Evolutionary conservation across 1,140 invertebrate species (phyloP).

Genomic region (Lutraria rhynchaena): DNA sequence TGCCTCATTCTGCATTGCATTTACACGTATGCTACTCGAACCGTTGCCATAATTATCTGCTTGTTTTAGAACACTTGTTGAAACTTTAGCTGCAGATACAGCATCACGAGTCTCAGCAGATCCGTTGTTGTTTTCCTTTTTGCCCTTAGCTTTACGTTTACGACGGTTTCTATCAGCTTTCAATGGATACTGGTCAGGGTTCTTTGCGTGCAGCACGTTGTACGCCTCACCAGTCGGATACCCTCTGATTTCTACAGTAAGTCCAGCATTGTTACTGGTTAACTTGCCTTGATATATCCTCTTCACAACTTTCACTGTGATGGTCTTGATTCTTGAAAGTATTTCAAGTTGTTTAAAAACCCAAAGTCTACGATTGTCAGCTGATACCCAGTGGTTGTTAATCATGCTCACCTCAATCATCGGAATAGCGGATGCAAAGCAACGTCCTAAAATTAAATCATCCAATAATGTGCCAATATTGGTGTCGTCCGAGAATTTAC

Average conservation of each 20-base stretch:
- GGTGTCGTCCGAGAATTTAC: not conserved
- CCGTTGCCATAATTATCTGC: too few species aligned
- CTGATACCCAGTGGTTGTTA: not conserved
- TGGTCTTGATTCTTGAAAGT: not conserved
- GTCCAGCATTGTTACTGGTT: not conserved
- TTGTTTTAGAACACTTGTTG: too few species aligned
- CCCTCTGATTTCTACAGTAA: constrained; percentile 1
- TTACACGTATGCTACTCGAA: too few species aligned
- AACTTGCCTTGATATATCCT: constrained; percentile 6
- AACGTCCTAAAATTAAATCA: constrained; percentile 13
- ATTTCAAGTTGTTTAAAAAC: constrained; percentile 35
- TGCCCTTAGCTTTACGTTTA: too few species aligned
- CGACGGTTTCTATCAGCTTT: too few species aligned
- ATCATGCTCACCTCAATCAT: constrained; percentile 2
- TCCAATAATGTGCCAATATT: not conserved
- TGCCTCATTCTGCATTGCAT: too few species aligned
- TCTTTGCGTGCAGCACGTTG: not conserved
- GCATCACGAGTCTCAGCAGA: too few species aligned
- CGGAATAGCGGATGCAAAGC: constrained; percentile 9
- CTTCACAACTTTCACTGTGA: constrained; percentile 1
- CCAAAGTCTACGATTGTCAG: constrained; percentile 26
- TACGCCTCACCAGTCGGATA: not conserved
- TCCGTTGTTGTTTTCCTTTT: too few species aligned
- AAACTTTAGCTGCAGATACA: too few species aligned
- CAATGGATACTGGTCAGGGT: too few species aligned